A percentile compares a stretch with the other conserved stretches of the same genome.
Conservation (phyloP, 2,888 invertebrate species). For the Galeruca laticollis region DNA sequence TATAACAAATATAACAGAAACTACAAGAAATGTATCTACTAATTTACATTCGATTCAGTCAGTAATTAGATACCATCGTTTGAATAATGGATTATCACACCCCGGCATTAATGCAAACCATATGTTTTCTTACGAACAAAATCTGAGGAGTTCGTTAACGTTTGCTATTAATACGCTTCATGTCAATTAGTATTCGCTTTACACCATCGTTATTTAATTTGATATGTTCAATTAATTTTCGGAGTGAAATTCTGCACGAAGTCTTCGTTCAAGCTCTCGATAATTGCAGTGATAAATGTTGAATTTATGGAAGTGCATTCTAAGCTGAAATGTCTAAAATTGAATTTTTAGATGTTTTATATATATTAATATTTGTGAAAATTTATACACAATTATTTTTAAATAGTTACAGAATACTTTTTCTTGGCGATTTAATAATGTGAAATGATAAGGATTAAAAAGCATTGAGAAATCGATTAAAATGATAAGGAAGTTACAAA, state of each 20-base stretch:
- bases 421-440: too few species aligned
- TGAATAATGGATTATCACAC: slow-evolving; percentile 1
- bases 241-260: slow-evolving; percentile 1
- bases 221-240: slow-evolving; percentile 3
- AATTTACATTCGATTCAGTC: too few species aligned
- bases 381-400: too few species aligned
- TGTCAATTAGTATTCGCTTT: not conserved
- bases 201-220: not conserved
- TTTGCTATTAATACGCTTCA: slow-evolving; percentile 5
- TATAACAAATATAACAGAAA: too few species aligned
- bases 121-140: not conserved
- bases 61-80: not conserved
- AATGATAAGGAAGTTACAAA: too few species aligned
- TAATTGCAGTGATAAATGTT: slow-evolving; percentile 4
- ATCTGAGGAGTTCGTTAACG: not conserved
- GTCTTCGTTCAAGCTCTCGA: not conserved
- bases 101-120: not conserved
- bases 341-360: too few species aligned
- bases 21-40: too few species aligned
- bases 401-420: too few species aligned
- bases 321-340: too few species aligned
- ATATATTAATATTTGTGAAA: too few species aligned
- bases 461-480: too few species aligned
- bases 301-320: not conserved
- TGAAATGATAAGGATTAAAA: too few species aligned